Evolutionary conservation across 2,113 vertebrate genomes (phyloP).

Genomic region (Aplodontia rufa): DNA sequence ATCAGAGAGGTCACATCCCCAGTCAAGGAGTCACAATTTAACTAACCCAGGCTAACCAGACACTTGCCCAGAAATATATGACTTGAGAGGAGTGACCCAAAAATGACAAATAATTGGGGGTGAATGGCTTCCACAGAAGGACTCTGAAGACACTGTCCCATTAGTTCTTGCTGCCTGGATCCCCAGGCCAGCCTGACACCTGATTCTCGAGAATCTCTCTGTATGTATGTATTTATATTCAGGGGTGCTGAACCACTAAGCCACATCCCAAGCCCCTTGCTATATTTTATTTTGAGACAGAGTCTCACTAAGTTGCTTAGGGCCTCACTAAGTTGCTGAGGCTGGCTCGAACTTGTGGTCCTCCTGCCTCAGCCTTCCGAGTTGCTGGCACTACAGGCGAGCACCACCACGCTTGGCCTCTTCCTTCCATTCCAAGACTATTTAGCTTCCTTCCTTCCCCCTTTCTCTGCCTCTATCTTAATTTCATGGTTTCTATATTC

Average conservation of each 20-base stretch:
- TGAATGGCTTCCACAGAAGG: not conserved
- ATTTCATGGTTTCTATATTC: not conserved
- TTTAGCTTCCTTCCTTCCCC: not conserved
- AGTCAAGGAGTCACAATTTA: not conserved
- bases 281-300: too few relatives aligned
- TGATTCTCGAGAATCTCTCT: not conserved
- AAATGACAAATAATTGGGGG: not conserved
- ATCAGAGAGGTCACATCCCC: not conserved
- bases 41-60: not conserved
- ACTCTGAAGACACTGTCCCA: not conserved
- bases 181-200: not conserved
- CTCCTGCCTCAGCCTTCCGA: too few relatives aligned
- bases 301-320: too few relatives aligned
- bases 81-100: not conserved
- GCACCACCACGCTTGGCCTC: too few relatives aligned
- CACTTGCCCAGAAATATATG: not conserved
- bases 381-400: too few relatives aligned
- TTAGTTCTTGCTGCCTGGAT: not conserved
- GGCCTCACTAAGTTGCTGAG: too few relatives aligned
- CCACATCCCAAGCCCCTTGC: too few relatives aligned
- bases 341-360: too few relatives aligned
- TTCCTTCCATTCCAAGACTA: not conserved
- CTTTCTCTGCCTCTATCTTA: not conserved
- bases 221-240: too few relatives aligned
- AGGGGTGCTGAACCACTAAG: too few relatives aligned